Conservation (phyloP, 2,888 invertebrate species). For the Sycophila texana region DNA sequence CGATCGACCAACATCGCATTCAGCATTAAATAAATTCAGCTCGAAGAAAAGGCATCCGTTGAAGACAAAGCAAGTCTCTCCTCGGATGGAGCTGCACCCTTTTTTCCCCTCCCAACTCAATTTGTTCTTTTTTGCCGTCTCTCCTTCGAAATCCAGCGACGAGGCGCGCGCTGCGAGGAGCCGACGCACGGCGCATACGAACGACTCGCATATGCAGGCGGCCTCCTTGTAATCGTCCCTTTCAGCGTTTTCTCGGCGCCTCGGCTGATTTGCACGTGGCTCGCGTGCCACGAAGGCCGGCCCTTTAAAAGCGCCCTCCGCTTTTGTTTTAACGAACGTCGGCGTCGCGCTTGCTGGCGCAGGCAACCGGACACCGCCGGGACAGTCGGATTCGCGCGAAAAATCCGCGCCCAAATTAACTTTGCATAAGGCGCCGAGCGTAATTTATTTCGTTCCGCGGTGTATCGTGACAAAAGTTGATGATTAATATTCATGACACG, state of each 20-base stretch:
- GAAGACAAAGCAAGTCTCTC: constrained; percentile 13
- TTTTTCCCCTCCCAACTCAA: neutral
- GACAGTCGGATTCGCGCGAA: too few species aligned
- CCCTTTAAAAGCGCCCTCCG: too few species aligned
- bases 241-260: constrained; percentile 15
- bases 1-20: too few species aligned
- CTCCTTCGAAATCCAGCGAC: neutral
- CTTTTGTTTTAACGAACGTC: too few species aligned
- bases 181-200: constrained; percentile 26
- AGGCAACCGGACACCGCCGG: too few species aligned
- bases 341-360: too few species aligned
- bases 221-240: constrained; percentile 31
- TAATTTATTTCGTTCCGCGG: neutral
- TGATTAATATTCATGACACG: too few species aligned
- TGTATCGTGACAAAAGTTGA: neutral
- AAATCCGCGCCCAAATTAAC: neutral
- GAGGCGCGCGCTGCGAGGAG: neutral
- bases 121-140: constrained; percentile 4
- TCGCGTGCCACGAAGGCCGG: neutral
- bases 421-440: neutral
- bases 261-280: constrained; percentile 33
- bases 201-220: constrained; percentile 18
- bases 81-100: neutral
- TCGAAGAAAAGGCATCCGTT: constrained; percentile 31
- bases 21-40: too few species aligned